phyloP scores from a whole-genome alignment of 2,797 vertebrate species.

The Botia kubotai region DNA sequence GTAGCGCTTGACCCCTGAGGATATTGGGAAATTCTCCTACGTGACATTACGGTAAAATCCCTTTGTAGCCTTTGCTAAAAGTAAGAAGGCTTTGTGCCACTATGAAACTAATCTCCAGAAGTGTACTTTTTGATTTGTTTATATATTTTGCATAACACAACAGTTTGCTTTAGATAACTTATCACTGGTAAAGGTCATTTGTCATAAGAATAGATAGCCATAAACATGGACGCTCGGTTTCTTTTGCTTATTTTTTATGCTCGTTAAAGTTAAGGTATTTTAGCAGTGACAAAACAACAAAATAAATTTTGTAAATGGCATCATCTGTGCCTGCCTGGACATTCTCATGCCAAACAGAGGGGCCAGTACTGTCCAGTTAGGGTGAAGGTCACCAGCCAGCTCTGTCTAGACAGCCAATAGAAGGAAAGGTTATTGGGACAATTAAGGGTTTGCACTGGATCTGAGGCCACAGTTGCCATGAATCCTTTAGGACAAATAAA shows the following conservation, averaged over 20 bases:
- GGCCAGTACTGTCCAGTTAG: slow-evolving; percentile 62
- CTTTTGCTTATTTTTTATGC: neutral
- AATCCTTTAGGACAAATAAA: slow-evolving; percentile 4
- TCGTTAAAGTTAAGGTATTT: neutral
- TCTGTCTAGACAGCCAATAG: slow-evolving; percentile 60
- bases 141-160: neutral
- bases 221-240: neutral
- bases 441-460: neutral
- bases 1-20: neutral
- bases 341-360: slow-evolving; percentile 4
- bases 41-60: neutral
- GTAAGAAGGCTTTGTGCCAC: neutral
- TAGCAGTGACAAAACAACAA: neutral
- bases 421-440: slow-evolving; percentile 37
- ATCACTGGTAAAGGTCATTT: neutral
- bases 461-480: slow-evolving; percentile 10
- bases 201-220: neutral
- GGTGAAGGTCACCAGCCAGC: slow-evolving; percentile 66
- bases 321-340: neutral
- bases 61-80: slow-evolving; percentile 2
- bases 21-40: neutral
- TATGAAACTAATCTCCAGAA: neutral
- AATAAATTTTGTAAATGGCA: neutral
- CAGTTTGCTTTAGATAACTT: neutral
- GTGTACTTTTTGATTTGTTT: neutral